phyloP scores from a whole-genome alignment of 2,888 invertebrate genomes.

The Drepanosiphum platanoidis region DNA sequence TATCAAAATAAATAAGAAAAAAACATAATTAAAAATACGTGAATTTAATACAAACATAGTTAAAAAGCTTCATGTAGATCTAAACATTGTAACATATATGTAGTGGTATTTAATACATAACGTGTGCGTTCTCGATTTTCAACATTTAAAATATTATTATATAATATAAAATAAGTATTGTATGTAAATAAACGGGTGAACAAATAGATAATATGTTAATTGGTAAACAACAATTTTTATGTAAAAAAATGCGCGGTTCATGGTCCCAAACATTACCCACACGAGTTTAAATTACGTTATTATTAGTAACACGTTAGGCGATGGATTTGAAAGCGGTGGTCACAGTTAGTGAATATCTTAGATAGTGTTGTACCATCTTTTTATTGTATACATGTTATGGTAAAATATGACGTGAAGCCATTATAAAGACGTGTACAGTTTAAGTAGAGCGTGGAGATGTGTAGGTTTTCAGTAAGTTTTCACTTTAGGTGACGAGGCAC shows the following conservation, averaged over 20 bases:
- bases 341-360: background rate
- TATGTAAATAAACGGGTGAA: background rate
- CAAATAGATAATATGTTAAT: background rate
- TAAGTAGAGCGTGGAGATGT: constrained; percentile 21
- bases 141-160: background rate
- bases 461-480: constrained; percentile 60
- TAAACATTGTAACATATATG: constrained; percentile 25
- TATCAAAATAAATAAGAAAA: constrained; percentile 15
- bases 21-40: background rate
- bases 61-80: constrained; percentile 5
- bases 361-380: background rate
- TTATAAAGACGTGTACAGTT: constrained; percentile 2
- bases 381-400: background rate
- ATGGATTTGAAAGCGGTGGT: background rate
- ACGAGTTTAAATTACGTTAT: background rate
- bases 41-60: background rate
- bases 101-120: constrained; percentile 28
- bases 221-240: background rate
- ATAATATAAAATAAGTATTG: background rate
- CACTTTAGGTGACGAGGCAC: constrained; percentile 88
- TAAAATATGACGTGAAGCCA: constrained; percentile 1
- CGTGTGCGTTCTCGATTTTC: constrained; percentile 24
- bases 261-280: constrained; percentile 24
- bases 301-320: background rate
- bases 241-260: constrained; percentile 46